Percentiles rank a stretch among this genome's conserved stretches.
Conservation (phyloP, 2,113 vertebrate genomes). For the Eretmochelys imbricata region DNA sequence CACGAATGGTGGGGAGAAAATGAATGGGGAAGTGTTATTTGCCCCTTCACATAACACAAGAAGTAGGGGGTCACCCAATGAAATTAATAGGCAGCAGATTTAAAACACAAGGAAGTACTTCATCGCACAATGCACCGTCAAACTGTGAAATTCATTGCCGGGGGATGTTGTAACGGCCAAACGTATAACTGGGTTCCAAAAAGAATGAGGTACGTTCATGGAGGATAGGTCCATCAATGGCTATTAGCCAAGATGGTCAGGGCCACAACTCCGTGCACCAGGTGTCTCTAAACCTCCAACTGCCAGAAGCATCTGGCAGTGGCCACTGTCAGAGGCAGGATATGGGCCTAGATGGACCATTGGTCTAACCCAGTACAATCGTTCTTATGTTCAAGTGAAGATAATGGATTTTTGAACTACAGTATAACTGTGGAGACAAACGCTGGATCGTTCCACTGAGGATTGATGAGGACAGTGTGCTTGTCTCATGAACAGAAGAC, state of each 20-base stretch:
- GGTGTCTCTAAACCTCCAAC: not conserved
- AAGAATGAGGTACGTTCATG: no score
- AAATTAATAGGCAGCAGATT: not conserved
- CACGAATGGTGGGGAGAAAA: not conserved
- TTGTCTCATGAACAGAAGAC: not conserved
- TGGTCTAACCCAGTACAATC: not conserved
- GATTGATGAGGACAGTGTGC: not conserved
- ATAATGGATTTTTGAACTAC: not conserved
- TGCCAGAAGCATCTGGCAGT: not conserved
- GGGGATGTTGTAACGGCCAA: not conserved
- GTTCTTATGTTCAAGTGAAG: not conserved
- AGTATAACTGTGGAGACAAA: not conserved
- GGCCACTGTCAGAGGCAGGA: not conserved
- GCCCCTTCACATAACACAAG: not conserved
- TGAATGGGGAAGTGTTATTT: not conserved
- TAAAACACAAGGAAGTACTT: not conserved
- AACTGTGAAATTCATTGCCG: not conserved
- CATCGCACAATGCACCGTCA: not conserved
- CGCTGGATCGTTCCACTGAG: no score
- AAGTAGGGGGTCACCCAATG: not conserved
- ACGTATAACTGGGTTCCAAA: not conserved
- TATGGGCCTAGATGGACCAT: not conserved
- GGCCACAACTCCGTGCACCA: not conserved
- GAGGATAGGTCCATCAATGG: not conserved
- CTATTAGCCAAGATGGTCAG: not conserved